Evolutionary conservation across 2,888 invertebrate species (phyloP).

Genomic region (Pteria penguin): DNA sequence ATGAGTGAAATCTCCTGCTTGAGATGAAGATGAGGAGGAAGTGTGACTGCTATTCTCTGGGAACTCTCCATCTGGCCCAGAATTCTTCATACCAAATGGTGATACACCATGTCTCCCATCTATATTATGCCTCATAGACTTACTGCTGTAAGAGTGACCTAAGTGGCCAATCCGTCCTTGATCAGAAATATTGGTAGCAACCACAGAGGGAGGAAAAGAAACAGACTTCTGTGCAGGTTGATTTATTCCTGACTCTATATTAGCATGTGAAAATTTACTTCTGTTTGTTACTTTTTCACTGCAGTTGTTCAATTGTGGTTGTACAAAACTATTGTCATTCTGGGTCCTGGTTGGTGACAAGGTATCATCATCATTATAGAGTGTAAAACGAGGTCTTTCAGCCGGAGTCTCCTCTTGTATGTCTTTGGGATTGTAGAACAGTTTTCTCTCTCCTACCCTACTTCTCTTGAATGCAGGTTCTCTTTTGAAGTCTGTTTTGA

Average conservation of each 20-base stretch:
- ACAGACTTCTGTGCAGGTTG: background rate
- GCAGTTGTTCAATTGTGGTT: background rate
- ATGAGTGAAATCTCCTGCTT: conserved; percentile 51
- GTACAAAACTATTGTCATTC: background rate
- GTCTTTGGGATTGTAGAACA: conserved; percentile 87
- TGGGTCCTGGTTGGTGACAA: conserved; percentile 2
- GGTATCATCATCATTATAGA: background rate
- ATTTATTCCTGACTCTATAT: background rate
- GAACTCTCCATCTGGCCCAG: conserved; percentile 71
- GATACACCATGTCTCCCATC: no score
- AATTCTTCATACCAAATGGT: no score
- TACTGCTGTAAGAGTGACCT: background rate
- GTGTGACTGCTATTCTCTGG: conserved; percentile 70
- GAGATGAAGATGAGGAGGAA: conserved; percentile 63
- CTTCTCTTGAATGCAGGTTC: conserved; percentile 82
- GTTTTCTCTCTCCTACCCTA: conserved; percentile 94
- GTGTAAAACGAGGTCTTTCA: conserved; percentile 10
- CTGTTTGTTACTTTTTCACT: background rate
- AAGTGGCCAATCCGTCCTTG: background rate
- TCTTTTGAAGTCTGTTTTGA: conserved; percentile 58
- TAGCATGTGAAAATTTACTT: background rate
- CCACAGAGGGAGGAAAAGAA: background rate
- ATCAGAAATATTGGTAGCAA: background rate
- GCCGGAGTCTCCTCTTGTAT: background rate
- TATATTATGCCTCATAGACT: no score